These are phyloP conservation scores for Linurgus olivaceus DNA, from an alignment of 2,797 vertebrate species.

Conservation along the genomic window DNA sequence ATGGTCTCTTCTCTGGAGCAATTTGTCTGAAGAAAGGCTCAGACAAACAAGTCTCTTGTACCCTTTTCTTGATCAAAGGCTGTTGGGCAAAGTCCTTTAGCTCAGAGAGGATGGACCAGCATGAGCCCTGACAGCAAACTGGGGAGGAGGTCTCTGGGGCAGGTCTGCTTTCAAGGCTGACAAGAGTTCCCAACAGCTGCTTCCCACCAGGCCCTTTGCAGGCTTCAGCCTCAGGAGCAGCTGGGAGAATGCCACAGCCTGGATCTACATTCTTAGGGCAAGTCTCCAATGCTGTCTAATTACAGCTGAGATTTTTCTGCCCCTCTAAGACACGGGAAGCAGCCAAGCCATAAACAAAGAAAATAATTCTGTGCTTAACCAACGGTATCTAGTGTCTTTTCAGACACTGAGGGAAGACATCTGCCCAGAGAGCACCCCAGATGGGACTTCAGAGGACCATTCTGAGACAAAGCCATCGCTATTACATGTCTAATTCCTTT, in stretches of 20 bases:
- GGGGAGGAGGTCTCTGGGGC: not conserved
- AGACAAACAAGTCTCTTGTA: not conserved
- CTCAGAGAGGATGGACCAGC: not conserved
- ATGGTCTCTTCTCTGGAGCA: not conserved
- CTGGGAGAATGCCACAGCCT: not conserved
- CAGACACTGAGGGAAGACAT: conserved; percentile 1
- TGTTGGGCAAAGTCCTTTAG: not conserved
- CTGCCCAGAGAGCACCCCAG: not conserved
- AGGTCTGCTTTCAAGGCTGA: not conserved
- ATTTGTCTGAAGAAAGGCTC: not conserved
- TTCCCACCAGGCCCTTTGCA: not conserved
- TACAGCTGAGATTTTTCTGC: not conserved
- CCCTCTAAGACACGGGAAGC: not conserved
- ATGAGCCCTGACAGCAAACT: accelerated
- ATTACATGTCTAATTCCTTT: not conserved
- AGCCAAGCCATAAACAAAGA: conserved; percentile 28
- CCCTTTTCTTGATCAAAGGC: not conserved
- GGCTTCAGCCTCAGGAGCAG: not conserved
- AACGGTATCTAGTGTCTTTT: not conserved
- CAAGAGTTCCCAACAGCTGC: not conserved
- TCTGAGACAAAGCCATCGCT: not conserved
- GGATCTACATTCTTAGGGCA: not conserved
- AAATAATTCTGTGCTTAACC: conserved; percentile 15
- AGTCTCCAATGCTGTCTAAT: conserved; percentile 14
- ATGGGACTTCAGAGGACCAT: not conserved